A percentile compares a stretch with the other conserved stretches of the same genome.
phyloP scores from a whole-genome alignment of 2,113 vertebrate species.

The Phalacrocorax carbo region DNA sequence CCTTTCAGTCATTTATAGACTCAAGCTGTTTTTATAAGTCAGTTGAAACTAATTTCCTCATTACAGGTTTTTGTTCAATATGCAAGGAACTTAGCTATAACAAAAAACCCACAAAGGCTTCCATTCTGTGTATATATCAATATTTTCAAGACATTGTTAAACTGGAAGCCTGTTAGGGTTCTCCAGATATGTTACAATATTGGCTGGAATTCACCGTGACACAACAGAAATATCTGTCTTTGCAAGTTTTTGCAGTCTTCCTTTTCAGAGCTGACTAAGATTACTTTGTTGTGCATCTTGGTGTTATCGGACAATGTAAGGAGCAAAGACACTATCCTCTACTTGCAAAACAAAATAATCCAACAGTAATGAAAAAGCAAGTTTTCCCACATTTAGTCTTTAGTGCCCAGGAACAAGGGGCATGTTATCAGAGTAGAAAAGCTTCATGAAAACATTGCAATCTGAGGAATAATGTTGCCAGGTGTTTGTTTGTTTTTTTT shows the following conservation, averaged over 20 bases:
- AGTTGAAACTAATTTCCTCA: slow-evolving; percentile 11
- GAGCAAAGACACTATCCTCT: background rate
- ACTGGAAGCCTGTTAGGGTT: background rate
- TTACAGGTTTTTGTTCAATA: background rate
- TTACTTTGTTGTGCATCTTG: background rate
- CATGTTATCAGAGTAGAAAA: background rate
- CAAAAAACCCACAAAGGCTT: background rate
- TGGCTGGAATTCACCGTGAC: background rate
- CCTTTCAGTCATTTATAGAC: slow-evolving; percentile 29
- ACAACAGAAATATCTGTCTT: background rate
- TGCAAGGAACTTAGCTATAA: slow-evolving; percentile 6
- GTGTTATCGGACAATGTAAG: background rate
- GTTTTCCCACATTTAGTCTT: background rate
- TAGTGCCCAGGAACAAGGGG: background rate
- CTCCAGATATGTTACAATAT: background rate
- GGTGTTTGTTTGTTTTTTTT: background rate
- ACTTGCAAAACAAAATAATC: background rate
- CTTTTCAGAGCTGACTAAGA: background rate
- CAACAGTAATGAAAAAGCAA: background rate
- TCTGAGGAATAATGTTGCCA: background rate
- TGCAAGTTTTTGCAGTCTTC: background rate
- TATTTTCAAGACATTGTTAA: slow-evolving; percentile 15
- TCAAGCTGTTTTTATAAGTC: background rate
- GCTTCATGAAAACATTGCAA: background rate
- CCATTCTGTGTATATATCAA: background rate